Evolutionary conservation across 2,113 vertebrate species (phyloP), one percentile per base, ranked within the genome.

Genomic region (Elachura formosa): DNA sequence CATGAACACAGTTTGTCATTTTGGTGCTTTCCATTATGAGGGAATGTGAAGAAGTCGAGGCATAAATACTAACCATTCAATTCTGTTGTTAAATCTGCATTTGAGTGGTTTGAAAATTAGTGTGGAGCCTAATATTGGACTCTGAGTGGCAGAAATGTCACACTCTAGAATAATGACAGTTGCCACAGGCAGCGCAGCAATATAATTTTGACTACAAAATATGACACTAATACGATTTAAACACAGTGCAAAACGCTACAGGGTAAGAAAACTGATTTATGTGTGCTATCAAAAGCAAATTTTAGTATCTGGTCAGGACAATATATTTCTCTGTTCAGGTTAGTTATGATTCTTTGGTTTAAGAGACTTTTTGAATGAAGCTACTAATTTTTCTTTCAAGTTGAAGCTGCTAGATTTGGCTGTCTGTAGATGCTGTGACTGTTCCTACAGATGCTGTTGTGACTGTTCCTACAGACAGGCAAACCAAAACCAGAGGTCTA

Each of bases 1-100:
- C 38, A 40, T 74, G 56, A 61, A 55, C 80, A 75, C 45, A 59
- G 20, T 83, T 92, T 95, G 46, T 91, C 79, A 79, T 84, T 80
- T 75, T 45, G 26, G 8, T 84, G 68, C 46, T 84, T 87, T 88
- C 3, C 2, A 29, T 90, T 83, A 49, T 33, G 59, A 78, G 41
- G n/a, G 48, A 77, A 74, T 33, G 41, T 34, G 69, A 92, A 88
- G 48, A 61, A 75, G 54, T 68, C 54, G 77, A 61, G 41, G 38
- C 87, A 31, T 77, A 83, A 91, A 89, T 80, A 59, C 49, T 76
- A 71, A 73, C 49, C 21, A 25, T 84, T 68, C 40, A 46, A 76
- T 88, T 91, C 75, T 88, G 36, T 84, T 91, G 82, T 84, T 89
- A 91, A 84, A 87, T 94, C 72, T 43, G 45, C 51, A 71, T 90